Base-by-base conservation (phyloP, 2,888 invertebrate genomes). In the Drosophila koepferae region DNA sequence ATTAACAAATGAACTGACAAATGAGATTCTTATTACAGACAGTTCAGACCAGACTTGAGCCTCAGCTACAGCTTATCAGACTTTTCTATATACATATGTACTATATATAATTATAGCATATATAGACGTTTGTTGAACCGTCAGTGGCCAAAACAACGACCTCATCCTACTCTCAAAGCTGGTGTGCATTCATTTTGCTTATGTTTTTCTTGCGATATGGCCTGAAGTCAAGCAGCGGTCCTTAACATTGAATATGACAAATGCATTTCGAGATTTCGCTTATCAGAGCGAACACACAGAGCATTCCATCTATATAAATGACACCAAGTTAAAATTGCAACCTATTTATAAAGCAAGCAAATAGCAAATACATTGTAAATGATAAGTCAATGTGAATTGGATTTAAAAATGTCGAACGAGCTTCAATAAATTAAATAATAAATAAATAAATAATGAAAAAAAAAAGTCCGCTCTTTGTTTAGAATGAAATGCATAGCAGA, bases 91-190 rank as follows among this genome's bases (percentile, higher is more conserved):
- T 20, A 20, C 20, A 34, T 40, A 44, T 62, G 16, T 20, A 20
- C 31, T 23, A 41, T 51, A 53, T 59, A 28, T 38, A 51, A 0
- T 18, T 23, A 34, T 34, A 12, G 28, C 5, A 28, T 28, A 38
- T 20, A 94, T 46, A 93, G 93, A 59, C 95, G 95, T 90, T 94
- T 94, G 5, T 94, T 84, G 89, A 84, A 84, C 84, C 61, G 59
- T 62, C 40, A 10, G 46, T 63, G 65, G 44, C 56, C 63, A 74
- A 18, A 56, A 75, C 46, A 78, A 78, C 41, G 92, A 8, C 48
- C 73, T 46, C 67, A 63, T 64, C 59, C 63, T 92, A 40, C 62
- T 43, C 28, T 48, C 54, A 23, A n/a, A 41, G 41, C 41, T 18
- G 41, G n/a, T n/a, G 41, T 18, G 41, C 41, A 49, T 31, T 31